phyloP scores from a whole-genome alignment of 2,888 invertebrate species.

The Tetanocera ferruginea region DNA sequence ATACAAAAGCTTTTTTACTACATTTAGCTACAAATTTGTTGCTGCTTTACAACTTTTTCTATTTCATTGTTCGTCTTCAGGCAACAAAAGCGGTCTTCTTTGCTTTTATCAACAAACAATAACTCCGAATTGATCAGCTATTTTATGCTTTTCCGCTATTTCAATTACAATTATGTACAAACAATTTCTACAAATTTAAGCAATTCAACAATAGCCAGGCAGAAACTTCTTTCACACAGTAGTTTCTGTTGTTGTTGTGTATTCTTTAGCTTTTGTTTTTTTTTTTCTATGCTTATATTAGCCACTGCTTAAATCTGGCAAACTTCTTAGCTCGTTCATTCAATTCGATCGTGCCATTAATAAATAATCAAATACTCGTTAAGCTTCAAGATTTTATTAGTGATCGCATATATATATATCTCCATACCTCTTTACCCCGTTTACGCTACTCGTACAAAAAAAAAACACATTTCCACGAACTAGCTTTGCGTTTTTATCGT shows the following conservation, averaged over 20 bases:
- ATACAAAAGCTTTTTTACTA: neutral
- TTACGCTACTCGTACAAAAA: neutral
- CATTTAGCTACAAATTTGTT: neutral
- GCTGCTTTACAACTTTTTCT: neutral
- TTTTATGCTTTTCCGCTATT: neutral
- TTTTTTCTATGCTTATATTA: slow-evolving; percentile 31
- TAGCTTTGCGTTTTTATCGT: slow-evolving; percentile 8
- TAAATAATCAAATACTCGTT: slow-evolving; percentile 64
- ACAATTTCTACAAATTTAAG: too few relatives aligned
- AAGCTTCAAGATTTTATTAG: slow-evolving; percentile 46
- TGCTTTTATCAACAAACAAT: neutral
- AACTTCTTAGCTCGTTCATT: slow-evolving; percentile 33
- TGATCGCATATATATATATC: slow-evolving; percentile 35
- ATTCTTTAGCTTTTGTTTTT: neutral
- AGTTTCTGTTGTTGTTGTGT: too few relatives aligned
- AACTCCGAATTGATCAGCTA: neutral
- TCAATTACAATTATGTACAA: too few relatives aligned
- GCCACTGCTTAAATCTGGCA: slow-evolving; percentile 9
- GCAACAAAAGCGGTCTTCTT: too few relatives aligned
- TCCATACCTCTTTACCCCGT: neutral
- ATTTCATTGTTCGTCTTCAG: too few relatives aligned
- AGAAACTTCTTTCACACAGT: too few relatives aligned
- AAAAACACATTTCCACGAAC: slow-evolving; percentile 26
- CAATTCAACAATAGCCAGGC: too few relatives aligned
- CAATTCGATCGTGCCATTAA: slow-evolving; percentile 57